Evolutionary conservation across 2,888 invertebrate species (phyloP).

Genomic region (Acanthococcus lagerstroemiae): DNA sequence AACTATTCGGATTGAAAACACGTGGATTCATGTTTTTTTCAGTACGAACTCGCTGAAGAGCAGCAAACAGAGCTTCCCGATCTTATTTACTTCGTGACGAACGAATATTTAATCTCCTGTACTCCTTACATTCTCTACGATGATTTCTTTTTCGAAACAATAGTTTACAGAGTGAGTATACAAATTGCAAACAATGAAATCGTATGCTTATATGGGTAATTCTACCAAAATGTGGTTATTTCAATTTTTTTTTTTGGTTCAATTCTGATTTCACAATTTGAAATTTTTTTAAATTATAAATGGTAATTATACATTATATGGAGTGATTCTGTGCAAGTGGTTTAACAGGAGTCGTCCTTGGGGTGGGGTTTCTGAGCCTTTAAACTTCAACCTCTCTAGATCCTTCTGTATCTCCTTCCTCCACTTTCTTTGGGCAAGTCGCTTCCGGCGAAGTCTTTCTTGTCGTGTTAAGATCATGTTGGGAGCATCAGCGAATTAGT

Average conservation of each 20-base stretch:
- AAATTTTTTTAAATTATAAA: too few relatives aligned
- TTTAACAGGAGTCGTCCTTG: too few relatives aligned
- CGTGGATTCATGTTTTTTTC: not conserved
- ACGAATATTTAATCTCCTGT: constrained; percentile 50
- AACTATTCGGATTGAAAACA: not conserved
- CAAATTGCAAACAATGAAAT: not conserved
- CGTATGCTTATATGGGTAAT: not conserved
- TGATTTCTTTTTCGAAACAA: constrained; percentile 47
- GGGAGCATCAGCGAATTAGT: too few relatives aligned
- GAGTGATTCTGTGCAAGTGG: too few relatives aligned
- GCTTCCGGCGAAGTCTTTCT: too few relatives aligned
- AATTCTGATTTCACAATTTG: not conserved
- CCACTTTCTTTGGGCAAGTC: too few relatives aligned
- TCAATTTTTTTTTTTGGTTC: not conserved
- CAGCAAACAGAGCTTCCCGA: not conserved
- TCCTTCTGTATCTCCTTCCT: too few relatives aligned
- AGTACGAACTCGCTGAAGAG: constrained; percentile 2
- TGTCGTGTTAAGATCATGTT: too few relatives aligned
- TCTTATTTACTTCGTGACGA: not conserved
- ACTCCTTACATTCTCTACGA: constrained; percentile 60
- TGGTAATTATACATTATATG: too few relatives aligned
- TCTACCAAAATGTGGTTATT: not conserved
- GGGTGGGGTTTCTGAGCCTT: too few relatives aligned
- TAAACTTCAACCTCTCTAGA: too few relatives aligned
- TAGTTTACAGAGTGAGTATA: constrained; percentile 42